Evolutionary conservation across 2,797 vertebrate species (phyloP), one percentile per base, ranked within the genome.

Genomic region (Steatocranus sp.): DNA sequence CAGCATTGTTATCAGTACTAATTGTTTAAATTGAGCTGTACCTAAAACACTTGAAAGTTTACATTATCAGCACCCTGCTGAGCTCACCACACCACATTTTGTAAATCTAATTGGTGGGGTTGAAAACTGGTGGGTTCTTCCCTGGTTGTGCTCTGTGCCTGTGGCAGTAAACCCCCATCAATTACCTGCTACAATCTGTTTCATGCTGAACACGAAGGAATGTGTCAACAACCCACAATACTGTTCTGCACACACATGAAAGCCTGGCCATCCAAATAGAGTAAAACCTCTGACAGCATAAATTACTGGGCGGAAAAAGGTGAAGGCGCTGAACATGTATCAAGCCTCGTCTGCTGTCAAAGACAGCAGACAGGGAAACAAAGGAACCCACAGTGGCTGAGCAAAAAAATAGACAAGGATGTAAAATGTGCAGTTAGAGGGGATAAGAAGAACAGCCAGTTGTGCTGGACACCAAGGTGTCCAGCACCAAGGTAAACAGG

Each of bases 271-370:
- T 92, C 86, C 87, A 89, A 94, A 93, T 87, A 83, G 74, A 88
- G 86, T 86, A 87, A 92, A 91, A 86, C 78, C 85, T 83, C 81
- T 91, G 89, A 94, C 94, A 94, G 92, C 91, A 93, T 93, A 94
- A 92, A 95, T 95, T 92, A 94, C 84, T 50, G 82, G 84, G 81
- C 1, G 76, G 83, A 89, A 90, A 90, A 91, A 91, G 89, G 92
- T 93, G 90, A 91, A 92, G 83, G 87, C 84, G 34, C 80, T 79
- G 88, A 87, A 83, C 87, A 92, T 87, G 93, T 76, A 90, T 91
- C 86, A 87, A 76, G 84, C 63, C 88, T 86, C 81, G 88, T 93
- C 91, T 94, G 87, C 88, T 92, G 92, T 93, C 93, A 91, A 83
- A 80, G 80, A 27, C 46, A 3, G 77, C 63, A 91, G 89, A 93